Percentiles rank a stretch among this genome's conserved stretches.
These are phyloP conservation scores for Octopus bimaculoides DNA, from an alignment of 1,140 invertebrate genomes.

Conservation along the genomic window DNA sequence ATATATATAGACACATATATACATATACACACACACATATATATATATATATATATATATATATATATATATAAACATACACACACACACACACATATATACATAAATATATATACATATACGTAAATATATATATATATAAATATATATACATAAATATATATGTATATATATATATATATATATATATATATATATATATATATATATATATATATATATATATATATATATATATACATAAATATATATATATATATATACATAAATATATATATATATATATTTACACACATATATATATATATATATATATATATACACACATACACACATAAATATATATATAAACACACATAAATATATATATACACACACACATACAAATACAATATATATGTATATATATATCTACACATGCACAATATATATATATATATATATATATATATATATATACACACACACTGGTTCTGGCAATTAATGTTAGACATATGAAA, in stretches of 20 bases:
- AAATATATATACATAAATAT: neutral
- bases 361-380: neutral
- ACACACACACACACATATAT: too few relatives aligned
- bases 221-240: neutral
- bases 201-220: neutral
- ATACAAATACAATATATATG: neutral
- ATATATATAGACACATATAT: too few relatives aligned
- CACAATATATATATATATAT: neutral
- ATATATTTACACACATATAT: neutral
- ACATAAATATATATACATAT: too few relatives aligned
- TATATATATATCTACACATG: neutral
- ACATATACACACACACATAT: neutral
- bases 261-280: neutral
- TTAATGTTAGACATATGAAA: neutral
- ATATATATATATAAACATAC: neutral
- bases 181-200: constrained; percentile 4
- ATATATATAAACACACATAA: neutral
- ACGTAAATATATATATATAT: too few relatives aligned
- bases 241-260: neutral
- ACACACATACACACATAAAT: too few relatives aligned
- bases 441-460: constrained; percentile 1
- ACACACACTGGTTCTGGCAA: neutral
- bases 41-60: constrained; percentile 4
- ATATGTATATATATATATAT: constrained; percentile 2
- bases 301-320: too few relatives aligned